Evolutionary conservation across 2,113 vertebrate genomes (phyloP).

Genomic region (Lepus europaeus): DNA sequence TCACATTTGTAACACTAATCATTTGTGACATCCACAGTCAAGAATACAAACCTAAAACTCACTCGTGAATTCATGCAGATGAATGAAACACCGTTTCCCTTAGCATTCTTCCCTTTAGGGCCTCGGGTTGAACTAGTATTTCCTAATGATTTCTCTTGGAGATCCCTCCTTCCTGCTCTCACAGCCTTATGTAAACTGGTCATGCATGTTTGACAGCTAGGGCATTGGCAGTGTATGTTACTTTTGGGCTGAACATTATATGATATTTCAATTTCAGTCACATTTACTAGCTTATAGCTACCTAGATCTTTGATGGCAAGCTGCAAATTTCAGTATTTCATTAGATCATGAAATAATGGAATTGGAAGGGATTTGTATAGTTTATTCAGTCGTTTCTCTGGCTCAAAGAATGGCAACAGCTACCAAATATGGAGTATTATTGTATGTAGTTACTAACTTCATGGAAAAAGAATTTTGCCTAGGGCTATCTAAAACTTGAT

Average conservation of each 20-base stretch:
- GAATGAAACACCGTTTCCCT: slow-evolving; percentile 24
- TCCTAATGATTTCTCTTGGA: not conserved
- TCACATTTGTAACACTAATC: slow-evolving; percentile 4
- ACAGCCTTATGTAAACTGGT: not conserved
- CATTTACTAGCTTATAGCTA: slow-evolving; percentile 39
- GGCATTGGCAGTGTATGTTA: not conserved
- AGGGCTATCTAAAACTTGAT: not conserved
- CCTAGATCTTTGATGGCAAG: not conserved
- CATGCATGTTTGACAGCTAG: not conserved
- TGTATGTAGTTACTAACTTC: not conserved
- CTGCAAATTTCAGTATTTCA: not conserved
- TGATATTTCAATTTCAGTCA: slow-evolving; percentile 31
- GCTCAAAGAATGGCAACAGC: not conserved
- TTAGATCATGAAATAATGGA: not conserved
- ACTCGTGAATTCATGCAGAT: not conserved
- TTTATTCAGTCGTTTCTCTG: not conserved
- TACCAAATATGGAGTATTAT: not conserved
- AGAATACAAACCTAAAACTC: not conserved
- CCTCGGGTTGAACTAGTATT: slow-evolving; percentile 13
- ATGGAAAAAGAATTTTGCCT: slow-evolving; percentile 8
- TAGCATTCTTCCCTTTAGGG: not conserved
- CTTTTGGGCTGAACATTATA: not conserved
- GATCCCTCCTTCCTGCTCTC: not conserved
- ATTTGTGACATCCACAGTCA: not conserved
- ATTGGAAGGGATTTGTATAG: not conserved